Base-by-base conservation (phyloP, 53 echinoderm and acorn worm species). In the Glandiceps talaboti region DNA sequence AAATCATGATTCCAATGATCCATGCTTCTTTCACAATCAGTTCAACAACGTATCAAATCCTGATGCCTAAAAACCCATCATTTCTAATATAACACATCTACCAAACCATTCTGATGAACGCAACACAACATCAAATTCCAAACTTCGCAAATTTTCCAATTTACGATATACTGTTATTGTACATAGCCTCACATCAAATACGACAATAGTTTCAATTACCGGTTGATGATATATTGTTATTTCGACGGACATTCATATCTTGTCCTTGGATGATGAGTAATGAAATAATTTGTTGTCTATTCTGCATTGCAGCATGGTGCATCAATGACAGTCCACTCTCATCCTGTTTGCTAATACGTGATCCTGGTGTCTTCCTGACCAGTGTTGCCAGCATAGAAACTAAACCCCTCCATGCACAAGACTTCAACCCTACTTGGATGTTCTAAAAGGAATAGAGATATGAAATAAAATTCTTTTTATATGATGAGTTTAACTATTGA, bases 351-450 rank as follows among this genome's bases (percentile, higher is more conserved):
- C 91, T 87, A 0, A 93, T 81, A 10, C 89, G 88, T 0, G 99
- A 91, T 0, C 91, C 89, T 30, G 93, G 89, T 76, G 90, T 88
- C 87, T 92, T 95, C 14, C 92, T 88, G n/a, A 91, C 94, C 29
- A 99, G 88, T 25, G 99, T 99, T 84, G 92, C 88, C 26, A 99
- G 88, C 33, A 93, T 88, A 30, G 93, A 93, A 73, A 93, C 91
- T 14, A 93, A 76, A 31, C 99, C 99, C 1, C 99, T 73, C 30
- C 89, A 29, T 0, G 90, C 89, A 14, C 93, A 91, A 80, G 90
- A 86, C 83, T 87, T 82, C n/a, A 99, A 85, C 0, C 93, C 99
- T 73, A 86, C 82, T 80, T 99, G 99, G 33, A 93, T 77, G 73
- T 88, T 86, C 93, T 93, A 32, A 29, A 81, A 32, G 31, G 30